phyloP scores from a whole-genome alignment of 1,140 invertebrate species.

The Anoplolepis gracilipes region DNA sequence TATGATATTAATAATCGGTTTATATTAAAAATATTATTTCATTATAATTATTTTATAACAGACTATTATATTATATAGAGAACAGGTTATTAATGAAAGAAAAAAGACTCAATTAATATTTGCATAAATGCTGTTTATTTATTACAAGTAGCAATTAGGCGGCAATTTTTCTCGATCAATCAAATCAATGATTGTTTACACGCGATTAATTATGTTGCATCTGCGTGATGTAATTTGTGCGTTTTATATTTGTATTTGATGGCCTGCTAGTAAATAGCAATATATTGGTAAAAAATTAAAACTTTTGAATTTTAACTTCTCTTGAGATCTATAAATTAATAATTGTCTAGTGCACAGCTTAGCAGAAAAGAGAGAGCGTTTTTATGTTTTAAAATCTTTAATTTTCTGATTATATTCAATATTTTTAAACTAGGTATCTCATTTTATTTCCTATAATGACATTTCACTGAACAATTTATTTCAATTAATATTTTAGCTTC shows the following conservation, averaged over 20 bases:
- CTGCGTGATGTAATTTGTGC: background rate
- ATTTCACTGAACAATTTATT: background rate
- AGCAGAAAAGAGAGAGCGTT: no score
- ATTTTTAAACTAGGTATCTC: background rate
- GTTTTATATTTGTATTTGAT: background rate
- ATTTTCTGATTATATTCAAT: conserved; percentile 4
- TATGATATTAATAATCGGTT: background rate
- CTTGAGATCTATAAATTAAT: background rate
- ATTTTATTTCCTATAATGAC: background rate
- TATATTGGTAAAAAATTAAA: background rate
- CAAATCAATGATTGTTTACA: no score
- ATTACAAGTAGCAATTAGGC: background rate
- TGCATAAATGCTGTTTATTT: background rate
- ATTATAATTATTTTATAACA: no score
- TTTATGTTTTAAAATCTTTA: conserved; percentile 13
- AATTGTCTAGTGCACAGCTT: background rate
- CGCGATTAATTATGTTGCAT: background rate
- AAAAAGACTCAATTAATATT: background rate
- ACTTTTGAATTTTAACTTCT: background rate
- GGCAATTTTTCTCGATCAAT: background rate
- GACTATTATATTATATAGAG: no score
- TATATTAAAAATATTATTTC: conserved; percentile 7
- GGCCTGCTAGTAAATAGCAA: background rate
- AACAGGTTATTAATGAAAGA: background rate
- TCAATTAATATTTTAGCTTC: background rate